Percentiles rank a stretch among this genome's conserved stretches.
phyloP scores from a whole-genome alignment of 2,797 vertebrate species.

The Graptemys geographica region DNA sequence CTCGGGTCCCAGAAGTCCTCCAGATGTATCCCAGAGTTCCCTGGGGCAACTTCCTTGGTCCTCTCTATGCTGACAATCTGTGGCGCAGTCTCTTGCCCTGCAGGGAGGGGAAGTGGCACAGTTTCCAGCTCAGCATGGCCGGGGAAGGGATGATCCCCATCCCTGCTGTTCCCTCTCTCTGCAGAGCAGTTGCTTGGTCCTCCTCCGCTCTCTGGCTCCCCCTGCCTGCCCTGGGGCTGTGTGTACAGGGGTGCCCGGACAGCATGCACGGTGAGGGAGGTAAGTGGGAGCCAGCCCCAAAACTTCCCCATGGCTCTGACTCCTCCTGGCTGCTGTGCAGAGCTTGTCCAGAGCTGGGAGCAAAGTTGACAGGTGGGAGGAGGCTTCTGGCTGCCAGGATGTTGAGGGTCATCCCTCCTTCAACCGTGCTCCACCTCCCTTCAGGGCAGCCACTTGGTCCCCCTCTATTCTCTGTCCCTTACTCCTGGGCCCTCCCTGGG shows the following conservation, averaged over 20 bases:
- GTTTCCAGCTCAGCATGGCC: too few species aligned
- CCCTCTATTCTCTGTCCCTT: neutral
- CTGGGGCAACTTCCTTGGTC: neutral
- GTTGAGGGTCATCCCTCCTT: too few species aligned
- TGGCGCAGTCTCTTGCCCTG: neutral
- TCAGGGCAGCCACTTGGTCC: too few species aligned
- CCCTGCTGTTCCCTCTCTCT: too few species aligned
- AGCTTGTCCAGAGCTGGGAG: too few species aligned
- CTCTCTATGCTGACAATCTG: neutral
- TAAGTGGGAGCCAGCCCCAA: neutral
- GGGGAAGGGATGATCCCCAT: too few species aligned
- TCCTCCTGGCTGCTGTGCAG: neutral
- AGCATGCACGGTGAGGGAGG: neutral
- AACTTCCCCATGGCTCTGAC: neutral
- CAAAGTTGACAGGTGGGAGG: too few species aligned
- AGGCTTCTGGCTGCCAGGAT: too few species aligned
- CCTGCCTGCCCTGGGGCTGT: neutral
- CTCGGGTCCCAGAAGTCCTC: neutral
- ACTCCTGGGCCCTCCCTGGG: neutral
- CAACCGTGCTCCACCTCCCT: neutral
- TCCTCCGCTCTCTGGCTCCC: neutral
- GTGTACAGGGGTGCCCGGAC: neutral
- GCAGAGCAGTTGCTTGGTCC: too few species aligned
- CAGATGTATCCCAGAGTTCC: neutral
- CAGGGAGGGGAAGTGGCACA: too few species aligned